A percentile compares a stretch with the other conserved stretches of the same genome.
phyloP scores from a whole-genome alignment of 1,140 invertebrate genomes.

The Nomia melanderi region DNA sequence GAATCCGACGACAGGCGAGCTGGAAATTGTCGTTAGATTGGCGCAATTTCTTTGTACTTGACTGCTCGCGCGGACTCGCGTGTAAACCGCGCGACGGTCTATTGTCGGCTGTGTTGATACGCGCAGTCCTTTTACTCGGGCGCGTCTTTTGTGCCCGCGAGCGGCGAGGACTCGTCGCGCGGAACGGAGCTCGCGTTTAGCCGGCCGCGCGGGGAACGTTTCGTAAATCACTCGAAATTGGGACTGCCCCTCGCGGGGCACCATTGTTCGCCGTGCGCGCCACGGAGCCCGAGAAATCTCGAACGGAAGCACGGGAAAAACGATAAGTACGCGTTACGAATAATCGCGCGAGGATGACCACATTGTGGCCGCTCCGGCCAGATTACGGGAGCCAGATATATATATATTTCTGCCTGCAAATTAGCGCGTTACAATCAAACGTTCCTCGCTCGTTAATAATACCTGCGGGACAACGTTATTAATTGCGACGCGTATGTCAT shows the following conservation, averaged over 20 bases:
- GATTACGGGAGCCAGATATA: not conserved
- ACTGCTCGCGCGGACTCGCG: too few species aligned
- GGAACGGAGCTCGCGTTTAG: not conserved
- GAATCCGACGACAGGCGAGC: too few species aligned
- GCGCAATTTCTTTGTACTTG: too few species aligned
- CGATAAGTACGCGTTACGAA: slow-evolving; percentile 21
- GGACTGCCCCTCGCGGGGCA: not conserved
- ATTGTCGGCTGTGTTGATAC: too few species aligned
- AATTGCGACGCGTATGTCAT: too few species aligned
- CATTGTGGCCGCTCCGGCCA: not conserved
- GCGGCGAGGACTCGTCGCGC: not conserved
- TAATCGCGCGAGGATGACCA: slow-evolving; percentile 2
- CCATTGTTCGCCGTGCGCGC: not conserved
- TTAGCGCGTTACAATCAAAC: not conserved
- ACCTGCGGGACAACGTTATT: too few species aligned
- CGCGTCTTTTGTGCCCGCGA: not conserved
- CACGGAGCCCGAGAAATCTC: slow-evolving; percentile 6
- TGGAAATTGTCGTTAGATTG: too few species aligned
- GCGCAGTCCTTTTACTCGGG: too few species aligned
- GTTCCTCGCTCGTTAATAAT: too few species aligned
- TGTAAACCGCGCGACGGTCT: too few species aligned
- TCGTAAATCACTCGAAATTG: not conserved
- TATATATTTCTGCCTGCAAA: not conserved
- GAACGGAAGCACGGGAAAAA: slow-evolving; percentile 32
- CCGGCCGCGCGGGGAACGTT: not conserved